A percentile compares a stretch with the other conserved stretches of the same genome.
phyloP scores from a whole-genome alignment of 2,888 invertebrate genomes.

The Drosophila kokeensis region DNA sequence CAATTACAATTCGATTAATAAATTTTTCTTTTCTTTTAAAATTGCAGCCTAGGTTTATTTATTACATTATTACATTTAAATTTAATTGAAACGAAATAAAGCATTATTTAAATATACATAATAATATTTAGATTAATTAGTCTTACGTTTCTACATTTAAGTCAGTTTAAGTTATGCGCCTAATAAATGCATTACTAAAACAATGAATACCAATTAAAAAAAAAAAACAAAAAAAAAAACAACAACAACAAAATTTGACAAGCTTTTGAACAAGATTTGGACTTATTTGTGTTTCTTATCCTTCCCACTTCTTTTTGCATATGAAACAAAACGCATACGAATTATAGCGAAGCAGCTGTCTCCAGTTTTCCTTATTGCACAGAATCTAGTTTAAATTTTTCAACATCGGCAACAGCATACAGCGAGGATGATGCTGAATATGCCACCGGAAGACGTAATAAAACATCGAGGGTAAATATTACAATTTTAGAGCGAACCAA shows the following conservation, averaged over 20 bases:
- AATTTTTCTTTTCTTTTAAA: slow-evolving; percentile 41
- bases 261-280: slow-evolving; percentile 72
- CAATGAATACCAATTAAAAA: slow-evolving; percentile 51
- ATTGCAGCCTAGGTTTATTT: slow-evolving; percentile 57
- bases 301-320: slow-evolving; percentile 80
- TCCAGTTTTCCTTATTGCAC: slow-evolving; percentile 86
- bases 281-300: slow-evolving; percentile 80
- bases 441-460: slow-evolving; percentile 89
- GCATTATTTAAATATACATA: slow-evolving; percentile 37
- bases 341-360: slow-evolving; percentile 85
- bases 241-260: slow-evolving; percentile 34
- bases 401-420: slow-evolving; percentile 87
- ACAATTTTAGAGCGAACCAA: slow-evolving; percentile 68
- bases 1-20: slow-evolving; percentile 30
- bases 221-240: slow-evolving; percentile 37
- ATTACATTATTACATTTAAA: slow-evolving; percentile 12
- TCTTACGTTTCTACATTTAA: slow-evolving; percentile 49
- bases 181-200: slow-evolving; percentile 77
- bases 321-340: slow-evolving; percentile 67
- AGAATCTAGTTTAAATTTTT: slow-evolving; percentile 88
- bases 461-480: slow-evolving; percentile 88
- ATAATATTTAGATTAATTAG: slow-evolving; percentile 60
- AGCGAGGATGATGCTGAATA: slow-evolving; percentile 92
- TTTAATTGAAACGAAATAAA: slow-evolving; percentile 39
- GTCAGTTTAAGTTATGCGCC: slow-evolving; percentile 69